Percentiles rank a stretch among this genome's conserved stretches.
phyloP scores from a whole-genome alignment of 2,888 invertebrate genomes.

The Scaptomyza tumidula region DNA sequence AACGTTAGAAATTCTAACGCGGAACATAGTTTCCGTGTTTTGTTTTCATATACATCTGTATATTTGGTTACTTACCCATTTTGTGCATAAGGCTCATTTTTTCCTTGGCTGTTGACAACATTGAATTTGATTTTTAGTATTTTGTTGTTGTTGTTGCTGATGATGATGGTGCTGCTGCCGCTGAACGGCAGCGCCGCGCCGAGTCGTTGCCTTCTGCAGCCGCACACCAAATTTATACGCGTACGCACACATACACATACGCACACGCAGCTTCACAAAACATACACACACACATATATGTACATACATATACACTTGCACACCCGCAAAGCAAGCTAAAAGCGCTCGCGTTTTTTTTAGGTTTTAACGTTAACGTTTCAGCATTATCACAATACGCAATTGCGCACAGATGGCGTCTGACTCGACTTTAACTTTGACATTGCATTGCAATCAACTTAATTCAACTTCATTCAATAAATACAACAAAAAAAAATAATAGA shows the following conservation, averaged over 20 bases:
- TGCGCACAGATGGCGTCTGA: slow-evolving; percentile 27
- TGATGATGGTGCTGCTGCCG: slow-evolving; percentile 36
- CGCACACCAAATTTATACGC: slow-evolving; percentile 62
- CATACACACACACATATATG: slow-evolving; percentile 29
- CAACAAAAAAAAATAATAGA: slow-evolving; percentile 55
- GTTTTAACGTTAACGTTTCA: slow-evolving; percentile 36
- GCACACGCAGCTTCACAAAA: slow-evolving; percentile 47
- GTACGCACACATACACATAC: slow-evolving; percentile 61
- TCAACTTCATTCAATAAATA: slow-evolving; percentile 62
- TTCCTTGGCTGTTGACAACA: slow-evolving; percentile 55
- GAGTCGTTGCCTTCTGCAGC: slow-evolving; percentile 67
- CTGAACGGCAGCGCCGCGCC: slow-evolving; percentile 49
- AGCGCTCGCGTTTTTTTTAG: slow-evolving; percentile 38
- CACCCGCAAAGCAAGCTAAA: slow-evolving; percentile 54
- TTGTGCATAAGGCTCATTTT: slow-evolving; percentile 73
- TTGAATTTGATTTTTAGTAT: slow-evolving; percentile 42
- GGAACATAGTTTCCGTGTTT: not conserved
- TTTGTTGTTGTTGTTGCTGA: slow-evolving; percentile 19
- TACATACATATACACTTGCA: slow-evolving; percentile 29
- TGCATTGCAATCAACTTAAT: slow-evolving; percentile 61
- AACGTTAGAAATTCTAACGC: slow-evolving; percentile 1
- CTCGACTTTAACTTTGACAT: slow-evolving; percentile 57
- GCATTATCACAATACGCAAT: slow-evolving; percentile 60
- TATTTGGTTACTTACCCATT: slow-evolving; percentile 62
- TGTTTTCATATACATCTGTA: not conserved